Evolutionary conservation across 2,113 vertebrate genomes (phyloP).

Genomic region (Tenrec ecaudatus): DNA sequence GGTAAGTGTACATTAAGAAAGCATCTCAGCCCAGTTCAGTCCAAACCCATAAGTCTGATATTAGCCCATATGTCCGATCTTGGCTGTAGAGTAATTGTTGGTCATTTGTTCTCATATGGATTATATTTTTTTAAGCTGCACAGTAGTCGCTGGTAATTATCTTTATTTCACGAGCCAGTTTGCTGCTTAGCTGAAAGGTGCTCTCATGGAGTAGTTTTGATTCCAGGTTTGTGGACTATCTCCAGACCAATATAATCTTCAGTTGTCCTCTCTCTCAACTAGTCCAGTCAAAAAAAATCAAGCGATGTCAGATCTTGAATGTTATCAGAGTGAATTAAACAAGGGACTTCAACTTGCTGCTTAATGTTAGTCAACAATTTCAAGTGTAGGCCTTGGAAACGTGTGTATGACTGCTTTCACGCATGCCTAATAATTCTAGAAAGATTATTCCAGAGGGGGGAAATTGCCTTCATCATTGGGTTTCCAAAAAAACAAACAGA

Average conservation of each 20-base stretch:
- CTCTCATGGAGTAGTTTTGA: not conserved
- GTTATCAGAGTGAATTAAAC: slow-evolving; percentile 54
- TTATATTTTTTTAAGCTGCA: no score
- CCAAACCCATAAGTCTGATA: no score
- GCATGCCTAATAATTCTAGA: slow-evolving; percentile 79
- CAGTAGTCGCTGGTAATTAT: no score
- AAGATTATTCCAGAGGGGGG: slow-evolving; percentile 60
- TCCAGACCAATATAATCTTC: not conserved
- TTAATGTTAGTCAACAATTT: slow-evolving; percentile 49
- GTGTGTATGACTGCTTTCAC: slow-evolving; percentile 70
- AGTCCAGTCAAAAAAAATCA: not conserved
- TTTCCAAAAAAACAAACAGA: slow-evolving; percentile 91
- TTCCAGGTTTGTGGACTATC: not conserved
- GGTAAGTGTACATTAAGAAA: no score
- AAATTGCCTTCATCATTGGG: slow-evolving; percentile 85
- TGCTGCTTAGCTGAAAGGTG: not conserved
- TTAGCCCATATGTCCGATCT: no score
- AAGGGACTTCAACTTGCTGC: slow-evolving; percentile 74
- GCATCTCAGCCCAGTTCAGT: no score
- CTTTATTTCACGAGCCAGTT: no score
- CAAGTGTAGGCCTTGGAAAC: slow-evolving; percentile 67
- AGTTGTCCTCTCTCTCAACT: not conserved
- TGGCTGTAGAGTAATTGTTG: no score
- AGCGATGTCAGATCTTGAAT: not conserved
- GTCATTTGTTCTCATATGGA: no score